Base-by-base conservation (phyloP, 2,888 invertebrate genomes). In the Chymomyza fuscimana region DNA sequence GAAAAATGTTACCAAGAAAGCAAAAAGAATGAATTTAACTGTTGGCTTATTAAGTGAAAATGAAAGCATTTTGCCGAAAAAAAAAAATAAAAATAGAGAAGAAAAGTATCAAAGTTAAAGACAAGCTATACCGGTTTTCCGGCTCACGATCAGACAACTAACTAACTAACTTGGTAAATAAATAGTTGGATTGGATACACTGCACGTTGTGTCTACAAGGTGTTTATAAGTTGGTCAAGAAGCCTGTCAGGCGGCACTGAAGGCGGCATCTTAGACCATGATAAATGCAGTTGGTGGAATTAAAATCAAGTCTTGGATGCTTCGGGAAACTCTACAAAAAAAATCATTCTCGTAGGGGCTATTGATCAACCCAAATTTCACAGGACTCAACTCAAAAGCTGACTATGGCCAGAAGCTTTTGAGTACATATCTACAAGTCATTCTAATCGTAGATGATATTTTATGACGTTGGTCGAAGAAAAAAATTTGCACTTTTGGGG, bases 11-110 rank as follows among this genome's bases (percentile, higher is more conserved):
- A 46, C 54, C 54, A 22, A 61, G 67, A 78, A 79, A 65, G 62
- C 81, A 86, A 86, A 80, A 87, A 84, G 86, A 32, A 46, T 61
- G 36, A 46, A 46, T 46, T 82, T 82, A 88, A 88, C 88, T 81
- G 86, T 75, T 70, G 40, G 79, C 86, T 83, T 78, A 86, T 83
- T 87, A 86, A 86, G 84, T 87, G 86, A 86, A 86, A 86, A 86
- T 85, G 86, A 86, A 86, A 89, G 89, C 89, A 85, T 77, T 65
- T 85, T 87, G 86, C 83, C 81, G 77, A 77, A 85, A 82, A 80
- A 64, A 66, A 63, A 79, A 46, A 64, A 67, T 78, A 75, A 77
- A 15, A 51, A 9, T 16, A n/a, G 16, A 51, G 19, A 54, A 54
- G 22, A 16, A 54, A 46, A 46, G 12, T 46, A 12, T 46, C 12